A percentile compares a stretch with the other conserved stretches of the same genome.
Evolutionary conservation across 1,140 invertebrate genomes (phyloP).

Genomic region (Trichonephila inaurata): DNA sequence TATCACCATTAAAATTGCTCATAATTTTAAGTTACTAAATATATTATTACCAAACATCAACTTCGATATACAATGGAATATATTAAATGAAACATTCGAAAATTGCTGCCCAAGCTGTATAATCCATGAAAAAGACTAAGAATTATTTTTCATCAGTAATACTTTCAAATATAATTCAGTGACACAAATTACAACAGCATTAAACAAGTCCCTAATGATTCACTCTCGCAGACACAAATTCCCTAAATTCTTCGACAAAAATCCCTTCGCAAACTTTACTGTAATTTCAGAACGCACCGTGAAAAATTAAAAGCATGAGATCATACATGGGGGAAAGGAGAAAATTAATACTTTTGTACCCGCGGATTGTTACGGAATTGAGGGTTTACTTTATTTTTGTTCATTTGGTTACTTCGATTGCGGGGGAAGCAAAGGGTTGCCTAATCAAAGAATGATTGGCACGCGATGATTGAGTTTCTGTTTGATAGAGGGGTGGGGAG

Average conservation of each 20-base stretch:
- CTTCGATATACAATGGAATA: no score
- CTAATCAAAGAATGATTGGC: conserved; percentile 49
- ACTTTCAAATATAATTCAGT: no score
- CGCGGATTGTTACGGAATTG: not conserved
- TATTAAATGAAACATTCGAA: no score
- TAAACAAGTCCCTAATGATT: not conserved
- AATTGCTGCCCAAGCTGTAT: no score
- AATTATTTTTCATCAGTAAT: no score
- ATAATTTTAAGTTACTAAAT: no score
- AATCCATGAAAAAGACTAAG: no score
- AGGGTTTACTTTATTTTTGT: conserved; percentile 50
- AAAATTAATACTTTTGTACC: conserved; percentile 53
- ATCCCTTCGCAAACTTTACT: not conserved
- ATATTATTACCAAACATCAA: no score
- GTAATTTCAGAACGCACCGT: not conserved
- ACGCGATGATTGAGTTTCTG: conserved; percentile 12
- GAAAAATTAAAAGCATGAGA: conserved; percentile 41
- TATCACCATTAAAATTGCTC: no score
- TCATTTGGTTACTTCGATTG: not conserved
- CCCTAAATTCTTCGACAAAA: not conserved
- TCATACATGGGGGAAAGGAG: not conserved
- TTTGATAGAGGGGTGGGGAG: not conserved
- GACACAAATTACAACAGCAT: no score
- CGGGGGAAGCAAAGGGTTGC: not conserved
- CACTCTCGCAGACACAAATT: not conserved